Evolutionary conservation across 1,140 invertebrate genomes (phyloP).

Genomic region (Andrena cerasifolii): DNA sequence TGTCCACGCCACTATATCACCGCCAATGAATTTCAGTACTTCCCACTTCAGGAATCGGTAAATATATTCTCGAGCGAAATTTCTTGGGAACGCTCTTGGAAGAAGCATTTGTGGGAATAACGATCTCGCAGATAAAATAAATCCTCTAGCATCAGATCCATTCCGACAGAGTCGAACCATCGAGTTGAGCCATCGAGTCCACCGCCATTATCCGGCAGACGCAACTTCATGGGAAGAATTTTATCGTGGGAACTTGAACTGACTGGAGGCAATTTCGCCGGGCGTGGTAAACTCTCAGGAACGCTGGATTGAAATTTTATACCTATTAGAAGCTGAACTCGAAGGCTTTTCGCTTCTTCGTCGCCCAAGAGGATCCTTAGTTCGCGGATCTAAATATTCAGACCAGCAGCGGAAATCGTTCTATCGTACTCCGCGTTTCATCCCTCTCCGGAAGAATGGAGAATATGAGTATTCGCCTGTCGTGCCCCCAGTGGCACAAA

Average conservation of each 20-base stretch:
- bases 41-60: too few species aligned
- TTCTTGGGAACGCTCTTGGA: too few species aligned
- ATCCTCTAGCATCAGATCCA: too few species aligned
- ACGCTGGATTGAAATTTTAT: conserved; percentile 25
- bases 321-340: neutral
- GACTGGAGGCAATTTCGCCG: neutral
- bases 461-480: neutral
- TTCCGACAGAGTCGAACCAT: neutral
- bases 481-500: neutral
- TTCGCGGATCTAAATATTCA: neutral
- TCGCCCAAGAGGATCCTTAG: neutral
- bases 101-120: neutral
- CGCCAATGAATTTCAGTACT: too few species aligned
- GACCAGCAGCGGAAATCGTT: neutral
- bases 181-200: neutral
- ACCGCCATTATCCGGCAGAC: neutral
- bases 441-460: neutral
- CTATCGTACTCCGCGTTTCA: neutral
- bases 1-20: too few species aligned
- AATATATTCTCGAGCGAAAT: too few species aligned
- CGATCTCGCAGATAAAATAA: neutral
- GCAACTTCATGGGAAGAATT: neutral
- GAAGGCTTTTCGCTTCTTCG: neutral
- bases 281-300: neutral
- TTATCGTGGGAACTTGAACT: conserved; percentile 12